These are phyloP conservation scores for Myrmecophaga tridactyla DNA, from an alignment of 2,113 vertebrate species.

Conservation along the genomic window DNA sequence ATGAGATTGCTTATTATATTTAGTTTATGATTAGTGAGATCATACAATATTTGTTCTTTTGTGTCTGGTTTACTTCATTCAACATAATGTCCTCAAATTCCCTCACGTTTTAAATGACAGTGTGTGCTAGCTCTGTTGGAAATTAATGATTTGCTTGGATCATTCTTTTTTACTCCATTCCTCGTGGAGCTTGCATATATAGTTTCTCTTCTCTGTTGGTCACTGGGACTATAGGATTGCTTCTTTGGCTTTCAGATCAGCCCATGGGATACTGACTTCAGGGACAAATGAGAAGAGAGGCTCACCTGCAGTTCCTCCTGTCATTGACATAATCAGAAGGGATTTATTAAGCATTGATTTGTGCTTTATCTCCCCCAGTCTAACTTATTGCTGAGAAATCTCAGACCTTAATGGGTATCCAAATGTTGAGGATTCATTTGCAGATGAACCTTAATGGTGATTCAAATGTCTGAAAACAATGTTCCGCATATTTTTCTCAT, in stretches of 20 bases:
- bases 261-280: constrained; percentile 19
- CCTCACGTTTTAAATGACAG: background rate
- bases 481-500: constrained; percentile 40
- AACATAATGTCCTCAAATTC: no score
- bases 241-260: constrained; percentile 41
- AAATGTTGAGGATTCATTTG: constrained; percentile 39
- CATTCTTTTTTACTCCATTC: constrained; percentile 31
- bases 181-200: background rate
- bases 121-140: background rate
- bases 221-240: background rate
- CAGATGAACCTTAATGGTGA: constrained; percentile 47
- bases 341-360: constrained; percentile 53
- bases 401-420: background rate
- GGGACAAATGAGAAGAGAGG: constrained; percentile 19
- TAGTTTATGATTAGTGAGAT: no score
- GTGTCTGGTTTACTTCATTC: no score
- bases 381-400: constrained; percentile 58
- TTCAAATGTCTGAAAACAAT: constrained; percentile 44
- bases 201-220: constrained; percentile 30
- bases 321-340: background rate
- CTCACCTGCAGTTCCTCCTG: constrained; percentile 40
- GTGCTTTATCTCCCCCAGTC: background rate
- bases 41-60: no score
- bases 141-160: constrained; percentile 7
- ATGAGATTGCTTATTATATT: no score